phyloP scores from a whole-genome alignment of 2,888 invertebrate genomes.

The Falcaria lacertinaria region DNA sequence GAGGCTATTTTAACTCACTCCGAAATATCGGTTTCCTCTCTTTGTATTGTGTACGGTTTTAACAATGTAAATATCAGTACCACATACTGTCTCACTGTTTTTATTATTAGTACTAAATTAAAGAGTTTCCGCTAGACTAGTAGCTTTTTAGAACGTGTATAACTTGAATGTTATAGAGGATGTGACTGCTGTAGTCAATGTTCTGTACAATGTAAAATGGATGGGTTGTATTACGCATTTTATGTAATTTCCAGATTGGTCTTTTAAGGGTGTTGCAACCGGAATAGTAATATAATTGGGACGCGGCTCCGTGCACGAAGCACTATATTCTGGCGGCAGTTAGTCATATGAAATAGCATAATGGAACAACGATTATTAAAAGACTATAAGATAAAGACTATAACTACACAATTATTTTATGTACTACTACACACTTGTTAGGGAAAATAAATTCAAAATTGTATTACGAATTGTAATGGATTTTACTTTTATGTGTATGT shows the following conservation, averaged over 20 bases:
- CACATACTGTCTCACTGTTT: not conserved
- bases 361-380: slow-evolving; percentile 67
- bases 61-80: not conserved
- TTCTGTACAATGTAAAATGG: not conserved
- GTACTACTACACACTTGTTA: slow-evolving; percentile 18
- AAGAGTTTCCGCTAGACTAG: not conserved
- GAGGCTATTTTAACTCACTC: slow-evolving; percentile 18
- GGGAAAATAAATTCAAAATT: slow-evolving; percentile 27
- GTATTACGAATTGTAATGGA: slow-evolving; percentile 30
- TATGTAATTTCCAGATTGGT: slow-evolving; percentile 73
- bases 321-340: slow-evolving; percentile 36
- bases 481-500: slow-evolving; percentile 51
- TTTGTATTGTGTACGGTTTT: not conserved
- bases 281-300: slow-evolving; percentile 65
- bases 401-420: slow-evolving; percentile 20
- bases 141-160: not conserved
- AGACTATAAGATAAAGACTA: slow-evolving; percentile 66
- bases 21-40: not conserved
- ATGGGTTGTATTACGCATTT: slow-evolving; percentile 17
- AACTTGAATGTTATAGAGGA: not conserved
- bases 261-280: slow-evolving; percentile 75
- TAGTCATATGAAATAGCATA: slow-evolving; percentile 46
- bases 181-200: slow-evolving; percentile 17
- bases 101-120: not conserved
- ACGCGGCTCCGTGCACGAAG: slow-evolving; percentile 35